Percentiles rank a stretch among this genome's conserved stretches.
Conservation (phyloP, 64 coral and sea anemone species). For the Porites australiensis region DNA sequence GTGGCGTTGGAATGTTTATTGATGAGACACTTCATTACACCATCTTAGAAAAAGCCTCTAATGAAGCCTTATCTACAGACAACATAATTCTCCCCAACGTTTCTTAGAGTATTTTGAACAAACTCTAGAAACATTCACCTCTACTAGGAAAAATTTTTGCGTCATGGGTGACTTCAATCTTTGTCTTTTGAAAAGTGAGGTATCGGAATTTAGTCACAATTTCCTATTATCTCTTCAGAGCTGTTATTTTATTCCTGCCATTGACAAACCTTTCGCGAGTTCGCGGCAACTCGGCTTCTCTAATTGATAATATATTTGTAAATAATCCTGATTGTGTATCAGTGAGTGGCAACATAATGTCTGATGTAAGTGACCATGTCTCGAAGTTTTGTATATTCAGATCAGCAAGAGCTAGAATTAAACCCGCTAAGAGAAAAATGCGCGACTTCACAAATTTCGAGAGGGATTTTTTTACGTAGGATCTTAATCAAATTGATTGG, state of each 20-base stretch:
- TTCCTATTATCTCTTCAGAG: slow-evolving; percentile 32
- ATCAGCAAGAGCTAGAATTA: background rate
- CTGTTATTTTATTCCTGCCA: slow-evolving; percentile 29
- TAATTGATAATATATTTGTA: slow-evolving; percentile 41
- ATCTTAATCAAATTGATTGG: slow-evolving; percentile 26
- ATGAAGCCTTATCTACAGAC: slow-evolving; percentile 47
- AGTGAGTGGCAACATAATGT: slow-evolving; percentile 19
- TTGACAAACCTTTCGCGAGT: slow-evolving; percentile 57
- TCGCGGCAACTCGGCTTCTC: slow-evolving; percentile 16
- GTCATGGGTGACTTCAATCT: slow-evolving; percentile 10
- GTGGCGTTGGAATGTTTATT: slow-evolving; percentile 52
- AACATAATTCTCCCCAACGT: slow-evolving; percentile 44
- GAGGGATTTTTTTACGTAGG: background rate
- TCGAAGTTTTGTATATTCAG: slow-evolving; percentile 35
- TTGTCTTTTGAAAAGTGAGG: background rate
- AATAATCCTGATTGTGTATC: slow-evolving; percentile 27
- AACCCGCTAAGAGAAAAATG: slow-evolving; percentile 6
- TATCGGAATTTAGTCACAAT: background rate
- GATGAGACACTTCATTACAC: slow-evolving; percentile 9
- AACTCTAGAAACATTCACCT: slow-evolving; percentile 1
- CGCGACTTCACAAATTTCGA: slow-evolving; percentile 14
- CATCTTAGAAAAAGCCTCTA: slow-evolving; percentile 35
- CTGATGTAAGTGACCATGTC: slow-evolving; percentile 43
- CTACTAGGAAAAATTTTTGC: background rate
- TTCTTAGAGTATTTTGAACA: slow-evolving; percentile 46